Evolutionary conservation across 2,797 vertebrate genomes (phyloP), one percentile per base, ranked within the genome.

Genomic region (Zenarchopterus dispar): DNA sequence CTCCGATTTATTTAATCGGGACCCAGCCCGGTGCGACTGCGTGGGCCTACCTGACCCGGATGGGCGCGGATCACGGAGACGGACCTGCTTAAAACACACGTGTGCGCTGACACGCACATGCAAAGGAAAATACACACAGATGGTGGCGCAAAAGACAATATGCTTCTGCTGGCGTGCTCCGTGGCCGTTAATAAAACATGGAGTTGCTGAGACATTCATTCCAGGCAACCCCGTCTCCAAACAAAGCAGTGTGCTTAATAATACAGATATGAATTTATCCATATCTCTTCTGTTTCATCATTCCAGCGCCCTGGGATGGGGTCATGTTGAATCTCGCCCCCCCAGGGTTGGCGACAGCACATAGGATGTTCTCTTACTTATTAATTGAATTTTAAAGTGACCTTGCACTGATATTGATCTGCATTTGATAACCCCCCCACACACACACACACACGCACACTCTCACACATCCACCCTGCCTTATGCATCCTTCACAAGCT

Each of bases 371-470:
- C 72, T 48, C 83, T 86, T 82, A 88, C 70, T 77, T 89, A 88
- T 89, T 88, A 90, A 91, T 90, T 91, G 80, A 89, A 91, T 91
- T 92, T 88, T 90, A 90, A 89, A 89, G 90, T 91, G 88, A 93
- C 88, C 91, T 93, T 92, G 88, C 70, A 61, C 78, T 86, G 85
- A 84, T 92, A 93, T 92, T 90, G 90, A 92, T 91, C 90, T 87
- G 84, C 84, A 89, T 91, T 90, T 86, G 80, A 88, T 80, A 68
- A 89, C 1, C 31, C 3, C n/a, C 48, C 54, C 65, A 67, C 55
- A 42, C 44, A 51, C 39, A 15, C 44, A 45, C 53, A 71, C 56
- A 70, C 48, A 70, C 68, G 58, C 70, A 48, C 22, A 2, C n/a
- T 19, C 45, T 6, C 21, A 39, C 36, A 39, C 70, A 75, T 78